Base-by-base conservation (phyloP, 2,113 vertebrate genomes). In the Elanoides forficatus region DNA sequence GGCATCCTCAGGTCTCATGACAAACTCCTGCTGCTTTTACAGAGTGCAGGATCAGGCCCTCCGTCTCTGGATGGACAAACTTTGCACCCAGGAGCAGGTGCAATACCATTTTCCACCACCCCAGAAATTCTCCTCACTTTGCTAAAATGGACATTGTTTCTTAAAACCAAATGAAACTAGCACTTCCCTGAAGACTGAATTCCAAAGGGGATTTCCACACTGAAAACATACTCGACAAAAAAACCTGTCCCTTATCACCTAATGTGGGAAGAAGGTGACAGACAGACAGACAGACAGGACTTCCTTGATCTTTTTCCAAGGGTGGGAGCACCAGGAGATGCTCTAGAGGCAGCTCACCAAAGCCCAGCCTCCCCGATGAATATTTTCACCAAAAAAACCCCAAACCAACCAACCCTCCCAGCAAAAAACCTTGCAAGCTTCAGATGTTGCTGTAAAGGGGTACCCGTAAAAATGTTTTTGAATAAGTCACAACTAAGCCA, bases 11-110 rank as follows among this genome's bases (percentile, higher is more conserved):
- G 25, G 38, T 11, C 32, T 53, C 7, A 3, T 1, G 59, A 58
- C 38, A 78, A 93, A 66, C 25, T 55, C 30, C 34, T 53, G 34
- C 27, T 86, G 43, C 53, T 75, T 45, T 79, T 30, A 56, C 12
- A 50, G 68, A 80, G 42, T 6, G 9, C 26, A 79, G 85, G 60
- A 68, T 52, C 48, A 56, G 48, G 10, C 19, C 38, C 29, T n/a
- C 79, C 4, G 0, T 29, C 68, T 62, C 66, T 52, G 53, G 23
- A 38, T 20, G 50, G 42, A 78, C 50, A 45, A 80, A 65, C 3
- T 45, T 50, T 16, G 30, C 9, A 30, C 0, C 0, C 12, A 68
- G 40, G n/a, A 74, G 22, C 8, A 26, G 0, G 5, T n/a, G 74
- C n/a, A 21, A 30, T 3, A 13, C 0, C 4, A 21, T 42, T 72